phyloP scores from a whole-genome alignment of 2,113 vertebrate genomes.

The Eolophus roseicapilla region DNA sequence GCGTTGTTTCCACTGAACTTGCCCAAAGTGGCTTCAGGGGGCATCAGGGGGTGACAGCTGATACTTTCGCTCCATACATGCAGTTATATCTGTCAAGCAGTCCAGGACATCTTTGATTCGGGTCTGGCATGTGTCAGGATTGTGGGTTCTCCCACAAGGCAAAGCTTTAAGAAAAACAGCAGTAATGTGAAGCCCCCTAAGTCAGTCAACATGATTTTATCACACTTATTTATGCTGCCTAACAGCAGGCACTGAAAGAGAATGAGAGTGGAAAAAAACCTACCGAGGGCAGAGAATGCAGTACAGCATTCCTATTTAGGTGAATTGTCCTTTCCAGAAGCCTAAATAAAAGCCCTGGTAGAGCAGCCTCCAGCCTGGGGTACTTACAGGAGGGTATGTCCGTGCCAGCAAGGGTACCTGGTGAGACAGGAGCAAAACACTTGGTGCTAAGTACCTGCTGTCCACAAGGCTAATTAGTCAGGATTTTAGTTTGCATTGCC shows the following conservation, averaged over 20 bases:
- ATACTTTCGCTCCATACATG: background rate
- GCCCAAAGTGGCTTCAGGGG: background rate
- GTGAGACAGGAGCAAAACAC: background rate
- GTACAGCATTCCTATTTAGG: background rate
- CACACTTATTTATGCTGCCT: background rate
- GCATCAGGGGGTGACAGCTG: background rate
- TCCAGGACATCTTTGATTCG: background rate
- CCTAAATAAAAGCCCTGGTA: background rate
- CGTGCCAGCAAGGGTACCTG: rapidly evolving
- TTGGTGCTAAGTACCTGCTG: rapidly evolving
- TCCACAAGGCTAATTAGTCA: background rate
- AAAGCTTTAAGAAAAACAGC: background rate
- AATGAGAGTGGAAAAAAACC: background rate
- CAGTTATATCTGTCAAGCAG: background rate
- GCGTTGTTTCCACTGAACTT: background rate
- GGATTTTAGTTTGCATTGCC: background rate
- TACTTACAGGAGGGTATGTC: background rate
- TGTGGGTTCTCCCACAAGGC: background rate
- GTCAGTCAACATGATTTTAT: background rate
- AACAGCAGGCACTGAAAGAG: background rate
- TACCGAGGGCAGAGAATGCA: background rate
- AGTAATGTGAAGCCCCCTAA: background rate
- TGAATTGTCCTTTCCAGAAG: background rate
- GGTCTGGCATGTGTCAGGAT: background rate
- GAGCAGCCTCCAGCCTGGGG: background rate